phyloP scores from a whole-genome alignment of 2,888 invertebrate species.

The Nemoura dubitans region DNA sequence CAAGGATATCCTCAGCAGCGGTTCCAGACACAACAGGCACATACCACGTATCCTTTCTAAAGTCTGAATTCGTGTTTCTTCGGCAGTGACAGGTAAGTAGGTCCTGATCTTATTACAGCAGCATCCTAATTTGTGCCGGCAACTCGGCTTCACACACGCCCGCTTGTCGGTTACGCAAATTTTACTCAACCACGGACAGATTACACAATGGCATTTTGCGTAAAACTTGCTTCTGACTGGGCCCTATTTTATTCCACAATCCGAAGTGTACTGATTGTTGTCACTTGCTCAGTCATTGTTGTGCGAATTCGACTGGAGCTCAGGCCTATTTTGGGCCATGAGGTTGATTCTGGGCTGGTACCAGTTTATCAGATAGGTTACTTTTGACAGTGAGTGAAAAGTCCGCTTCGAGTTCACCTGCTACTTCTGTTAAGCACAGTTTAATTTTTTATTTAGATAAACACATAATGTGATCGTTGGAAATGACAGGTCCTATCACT shows the following conservation, averaged over 20 bases:
- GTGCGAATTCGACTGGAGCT: not conserved
- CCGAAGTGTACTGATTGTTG: not conserved
- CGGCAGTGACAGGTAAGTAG: constrained; percentile 42
- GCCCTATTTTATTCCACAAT: not conserved
- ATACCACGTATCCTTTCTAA: constrained; percentile 48
- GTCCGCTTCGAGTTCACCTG: not conserved
- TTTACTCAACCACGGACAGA: constrained; percentile 39
- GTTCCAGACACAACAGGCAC: constrained; percentile 30
- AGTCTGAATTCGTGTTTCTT: not conserved
- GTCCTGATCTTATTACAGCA: constrained; percentile 4
- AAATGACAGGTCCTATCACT: not conserved
- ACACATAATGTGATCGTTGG: not conserved
- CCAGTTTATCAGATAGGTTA: not conserved
- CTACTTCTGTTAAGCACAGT: not conserved
- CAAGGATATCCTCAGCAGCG: constrained; percentile 49
- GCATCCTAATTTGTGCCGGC: constrained; percentile 35
- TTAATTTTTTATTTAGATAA: not conserved
- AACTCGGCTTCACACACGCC: constrained; percentile 38
- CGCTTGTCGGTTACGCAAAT: constrained; percentile 45
- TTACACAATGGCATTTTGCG: constrained; percentile 32
- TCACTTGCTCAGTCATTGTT: not conserved
- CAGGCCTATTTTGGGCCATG: constrained; percentile 33
- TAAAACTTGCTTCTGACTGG: not conserved
- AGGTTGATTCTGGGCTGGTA: constrained; percentile 20
- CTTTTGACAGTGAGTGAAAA: not conserved